phyloP scores from a whole-genome alignment of 2,888 invertebrate species.

The Ophion ventricosus region DNA sequence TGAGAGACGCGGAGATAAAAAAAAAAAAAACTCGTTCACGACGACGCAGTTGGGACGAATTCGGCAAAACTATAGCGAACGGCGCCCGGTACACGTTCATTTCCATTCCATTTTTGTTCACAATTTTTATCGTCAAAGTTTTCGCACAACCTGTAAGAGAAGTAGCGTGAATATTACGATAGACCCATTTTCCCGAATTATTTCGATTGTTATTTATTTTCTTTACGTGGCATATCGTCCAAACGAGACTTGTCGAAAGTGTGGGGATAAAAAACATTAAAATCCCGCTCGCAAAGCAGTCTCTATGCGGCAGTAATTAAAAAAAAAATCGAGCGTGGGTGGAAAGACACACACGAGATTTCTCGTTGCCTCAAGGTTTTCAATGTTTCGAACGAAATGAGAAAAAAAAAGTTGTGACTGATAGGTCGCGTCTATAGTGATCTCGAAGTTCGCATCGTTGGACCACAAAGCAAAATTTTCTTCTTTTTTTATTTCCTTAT shows the following conservation, averaged over 20 bases:
- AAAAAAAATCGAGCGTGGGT: too few relatives aligned
- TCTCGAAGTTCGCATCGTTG: not conserved
- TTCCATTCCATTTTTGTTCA: not conserved
- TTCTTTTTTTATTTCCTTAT: not conserved
- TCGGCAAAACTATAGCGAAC: not conserved
- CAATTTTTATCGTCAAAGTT: slow-evolving; percentile 9
- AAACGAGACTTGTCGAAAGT: not conserved
- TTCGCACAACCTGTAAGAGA: not conserved
- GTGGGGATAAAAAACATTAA: not conserved
- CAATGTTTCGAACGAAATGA: too few relatives aligned
- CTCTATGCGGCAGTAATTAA: too few relatives aligned
- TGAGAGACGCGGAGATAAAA: not conserved
- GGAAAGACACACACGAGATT: too few relatives aligned
- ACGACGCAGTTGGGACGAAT: slow-evolving; percentile 7
- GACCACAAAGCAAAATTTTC: not conserved
- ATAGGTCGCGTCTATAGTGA: too few relatives aligned
- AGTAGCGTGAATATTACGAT: not conserved
- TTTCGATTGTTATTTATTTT: not conserved
- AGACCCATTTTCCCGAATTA: not conserved
- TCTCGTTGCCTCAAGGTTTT: too few relatives aligned
- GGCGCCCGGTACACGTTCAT: not conserved
- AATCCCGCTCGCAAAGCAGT: too few relatives aligned
- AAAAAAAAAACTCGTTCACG: slow-evolving; percentile 7
- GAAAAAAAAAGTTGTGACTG: too few relatives aligned
- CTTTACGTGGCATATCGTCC: not conserved